phyloP scores from a whole-genome alignment of 2,797 vertebrate genomes.

The Channallabes apus region DNA sequence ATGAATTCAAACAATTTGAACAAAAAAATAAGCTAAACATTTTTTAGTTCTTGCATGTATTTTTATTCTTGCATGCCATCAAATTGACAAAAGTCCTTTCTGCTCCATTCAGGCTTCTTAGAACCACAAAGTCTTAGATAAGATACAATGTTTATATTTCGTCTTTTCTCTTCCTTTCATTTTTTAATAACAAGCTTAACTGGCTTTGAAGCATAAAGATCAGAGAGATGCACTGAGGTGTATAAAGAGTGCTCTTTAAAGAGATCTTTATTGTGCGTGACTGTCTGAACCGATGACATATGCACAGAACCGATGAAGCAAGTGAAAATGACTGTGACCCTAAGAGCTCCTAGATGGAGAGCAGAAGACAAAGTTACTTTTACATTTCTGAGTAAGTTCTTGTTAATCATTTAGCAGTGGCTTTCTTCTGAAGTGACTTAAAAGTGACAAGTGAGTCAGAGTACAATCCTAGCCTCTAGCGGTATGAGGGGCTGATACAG shows the following conservation, averaged over 20 bases:
- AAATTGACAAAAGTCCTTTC: neutral
- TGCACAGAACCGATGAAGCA: neutral
- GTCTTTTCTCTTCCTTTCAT: neutral
- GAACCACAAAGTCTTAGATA: neutral
- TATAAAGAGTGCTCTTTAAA: neutral
- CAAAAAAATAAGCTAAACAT: neutral
- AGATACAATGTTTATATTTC: neutral
- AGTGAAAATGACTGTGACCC: neutral
- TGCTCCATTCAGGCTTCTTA: neutral
- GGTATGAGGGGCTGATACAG: neutral
- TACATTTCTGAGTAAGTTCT: slow-evolving; percentile 9
- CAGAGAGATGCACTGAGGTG: neutral
- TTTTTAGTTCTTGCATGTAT: neutral
- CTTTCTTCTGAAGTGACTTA: neutral
- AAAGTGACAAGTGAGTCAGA: slow-evolving; percentile 2
- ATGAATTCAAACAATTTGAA: neutral
- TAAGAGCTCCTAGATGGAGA: neutral
- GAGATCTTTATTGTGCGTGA: neutral
- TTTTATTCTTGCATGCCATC: neutral
- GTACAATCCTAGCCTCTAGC: neutral
- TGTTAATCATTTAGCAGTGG: slow-evolving; percentile 20
- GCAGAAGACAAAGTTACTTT: slow-evolving; percentile 15
- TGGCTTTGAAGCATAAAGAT: neutral
- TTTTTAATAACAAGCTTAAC: neutral
- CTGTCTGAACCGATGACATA: slow-evolving; percentile 1